These are phyloP conservation scores for Pollimyrus isidori DNA, from an alignment of 2,113 vertebrate genomes.

Conservation along the genomic window DNA sequence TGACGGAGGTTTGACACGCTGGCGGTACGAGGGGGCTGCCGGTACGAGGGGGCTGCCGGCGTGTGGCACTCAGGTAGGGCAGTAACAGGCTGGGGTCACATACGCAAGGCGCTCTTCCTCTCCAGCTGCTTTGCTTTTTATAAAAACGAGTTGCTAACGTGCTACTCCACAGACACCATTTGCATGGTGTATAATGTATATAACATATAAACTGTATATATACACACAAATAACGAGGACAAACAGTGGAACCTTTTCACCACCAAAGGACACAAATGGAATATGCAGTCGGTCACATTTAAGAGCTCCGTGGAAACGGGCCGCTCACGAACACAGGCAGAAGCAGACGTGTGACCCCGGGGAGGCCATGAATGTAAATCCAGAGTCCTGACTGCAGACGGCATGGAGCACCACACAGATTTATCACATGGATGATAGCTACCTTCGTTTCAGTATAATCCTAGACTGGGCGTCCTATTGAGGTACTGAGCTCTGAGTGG, in stretches of 20 bases:
- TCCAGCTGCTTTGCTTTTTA: neutral
- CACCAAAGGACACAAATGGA: neutral
- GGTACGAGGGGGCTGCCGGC: neutral
- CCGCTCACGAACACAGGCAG: neutral
- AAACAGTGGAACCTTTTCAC: neutral
- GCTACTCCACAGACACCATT: neutral
- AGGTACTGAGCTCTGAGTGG: neutral
- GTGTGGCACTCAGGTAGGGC: neutral
- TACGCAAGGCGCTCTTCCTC: neutral
- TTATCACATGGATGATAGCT: neutral
- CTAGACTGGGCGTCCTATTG: neutral
- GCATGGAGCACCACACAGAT: neutral
- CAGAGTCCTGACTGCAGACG: neutral
- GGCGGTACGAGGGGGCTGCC: neutral
- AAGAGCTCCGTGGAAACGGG: neutral
- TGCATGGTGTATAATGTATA: neutral
- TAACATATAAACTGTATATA: neutral
- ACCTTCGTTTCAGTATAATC: neutral
- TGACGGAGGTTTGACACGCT: neutral
- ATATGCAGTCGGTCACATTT: neutral
- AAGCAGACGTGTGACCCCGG: neutral
- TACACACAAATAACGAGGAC: neutral
- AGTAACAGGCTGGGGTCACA: neutral
- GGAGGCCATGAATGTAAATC: neutral
- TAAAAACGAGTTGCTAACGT: neutral